Percentiles rank a stretch among this genome's conserved stretches.
Evolutionary conservation across 2,888 invertebrate genomes (phyloP).

Genomic region (Holacanthella duospinosa): DNA sequence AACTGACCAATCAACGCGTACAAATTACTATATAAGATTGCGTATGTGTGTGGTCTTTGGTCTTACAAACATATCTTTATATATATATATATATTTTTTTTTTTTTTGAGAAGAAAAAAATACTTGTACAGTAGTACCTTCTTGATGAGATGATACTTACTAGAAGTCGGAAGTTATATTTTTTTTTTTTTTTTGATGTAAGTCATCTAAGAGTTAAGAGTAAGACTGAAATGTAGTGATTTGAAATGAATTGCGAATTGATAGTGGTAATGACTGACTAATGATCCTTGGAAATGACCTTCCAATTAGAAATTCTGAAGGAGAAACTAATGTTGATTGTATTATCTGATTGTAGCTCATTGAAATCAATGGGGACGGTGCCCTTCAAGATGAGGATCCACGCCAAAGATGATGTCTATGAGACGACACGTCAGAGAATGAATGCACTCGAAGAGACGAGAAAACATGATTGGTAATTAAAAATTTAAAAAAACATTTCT

Average conservation of each 20-base stretch:
- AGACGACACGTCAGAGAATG: slow-evolving; percentile 82
- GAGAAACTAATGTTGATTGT: background rate
- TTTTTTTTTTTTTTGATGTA: too few relatives aligned
- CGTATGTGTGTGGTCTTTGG: too few relatives aligned
- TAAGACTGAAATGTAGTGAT: too few relatives aligned
- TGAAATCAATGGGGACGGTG: slow-evolving; percentile 76
- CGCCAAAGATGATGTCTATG: slow-evolving; percentile 92
- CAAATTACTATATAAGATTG: too few relatives aligned
- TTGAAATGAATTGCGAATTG: background rate
- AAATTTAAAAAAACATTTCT: background rate
- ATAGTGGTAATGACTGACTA: background rate
- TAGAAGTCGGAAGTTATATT: too few relatives aligned
- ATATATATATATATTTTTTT: too few relatives aligned
- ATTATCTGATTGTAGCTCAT: slow-evolving; percentile 44
- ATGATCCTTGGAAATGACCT: background rate
- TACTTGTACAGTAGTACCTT: too few relatives aligned
- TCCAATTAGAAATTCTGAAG: background rate
- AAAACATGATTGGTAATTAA: slow-evolving; percentile 78
- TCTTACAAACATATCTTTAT: too few relatives aligned
- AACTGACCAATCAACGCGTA: too few relatives aligned
- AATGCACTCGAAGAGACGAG: slow-evolving; percentile 81
- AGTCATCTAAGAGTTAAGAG: too few relatives aligned
- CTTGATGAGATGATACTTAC: too few relatives aligned
- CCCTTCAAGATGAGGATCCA: slow-evolving; percentile 80
- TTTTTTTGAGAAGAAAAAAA: too few relatives aligned